Base-by-base conservation (phyloP, 2,888 invertebrate genomes). In the Leucoma salicis region DNA sequence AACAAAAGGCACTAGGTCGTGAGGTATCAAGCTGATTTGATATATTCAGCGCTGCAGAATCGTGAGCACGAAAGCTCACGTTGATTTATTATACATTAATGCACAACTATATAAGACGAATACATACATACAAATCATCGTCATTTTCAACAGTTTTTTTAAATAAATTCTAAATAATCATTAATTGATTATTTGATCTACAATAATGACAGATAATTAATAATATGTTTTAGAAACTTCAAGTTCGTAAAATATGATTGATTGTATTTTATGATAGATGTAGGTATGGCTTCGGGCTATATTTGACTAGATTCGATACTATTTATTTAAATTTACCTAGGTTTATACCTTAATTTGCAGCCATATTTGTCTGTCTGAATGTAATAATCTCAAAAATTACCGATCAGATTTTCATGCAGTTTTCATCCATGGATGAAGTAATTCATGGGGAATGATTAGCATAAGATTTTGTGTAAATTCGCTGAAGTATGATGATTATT, bases 1-100 rank as follows among this genome's bases (percentile, higher is more conserved):
- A 81, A 86, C 86, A 86, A 85, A 85, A 78, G 82, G 82, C 59
- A 63, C 57, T 63, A 46, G 63, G 62, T 83, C 89, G 88, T 88
- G 89, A 87, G 88, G 83, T 82, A 78, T 74, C 88, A 87, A 88
- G 87, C 88, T 85, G 87, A 65, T 84, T 83, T 79, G 78, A 84
- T 83, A 75, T 79, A 82, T 82, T 77, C 77, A 70, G 70, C 55
- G 57, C 78, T 73, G 81, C 80, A 76, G 82, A 83, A 83, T 82
- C 85, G 85, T 86, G 82, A 74, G 73, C 72, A 70, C 60, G 70
- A 69, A 66, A 65, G 59, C 65, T 57, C 58, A 66, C 56, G 58
- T 71, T 86, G 88, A 89, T 84, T 85, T 83, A 84, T 87, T 66
- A 68, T 44, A 61, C 53, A 51, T 65, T 64, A 58, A 57, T 49